phyloP scores from a whole-genome alignment of 2,888 invertebrate species.

The Thecophora atra region DNA sequence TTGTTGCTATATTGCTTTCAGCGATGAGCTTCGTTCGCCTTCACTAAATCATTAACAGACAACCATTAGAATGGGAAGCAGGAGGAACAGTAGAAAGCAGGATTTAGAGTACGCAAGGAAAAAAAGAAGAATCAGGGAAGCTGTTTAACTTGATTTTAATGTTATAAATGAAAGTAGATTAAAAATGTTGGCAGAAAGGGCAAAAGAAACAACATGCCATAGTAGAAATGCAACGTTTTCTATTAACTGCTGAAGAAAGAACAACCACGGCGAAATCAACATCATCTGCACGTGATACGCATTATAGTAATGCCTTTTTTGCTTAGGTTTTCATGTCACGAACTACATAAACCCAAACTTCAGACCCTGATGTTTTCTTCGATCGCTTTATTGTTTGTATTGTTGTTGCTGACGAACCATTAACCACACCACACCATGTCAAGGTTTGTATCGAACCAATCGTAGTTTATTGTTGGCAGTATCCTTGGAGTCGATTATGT shows the following conservation, averaged over 20 bases:
- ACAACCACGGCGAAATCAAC: neutral
- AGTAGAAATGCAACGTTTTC: no score
- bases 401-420: neutral
- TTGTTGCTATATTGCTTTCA: no score
- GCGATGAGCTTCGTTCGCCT: no score
- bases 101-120: neutral
- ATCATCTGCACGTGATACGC: neutral
- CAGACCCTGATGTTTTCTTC: neutral
- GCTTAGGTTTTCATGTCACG: neutral
- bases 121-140: neutral
- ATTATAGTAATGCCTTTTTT: neutral
- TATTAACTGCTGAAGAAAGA: no score
- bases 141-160: conserved; percentile 2
- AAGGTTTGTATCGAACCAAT: no score
- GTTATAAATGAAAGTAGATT: neutral
- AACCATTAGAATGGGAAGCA: no score
- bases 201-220: no score
- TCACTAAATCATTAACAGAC: no score
- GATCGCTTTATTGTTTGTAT: neutral
- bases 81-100: no score
- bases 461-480: no score
- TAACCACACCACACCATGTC: no score
- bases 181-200: neutral
- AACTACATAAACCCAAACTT: neutral
- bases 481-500: no score